phyloP scores from a whole-genome alignment of 1,140 invertebrate species.

The Teleogryllus occipitalis region DNA sequence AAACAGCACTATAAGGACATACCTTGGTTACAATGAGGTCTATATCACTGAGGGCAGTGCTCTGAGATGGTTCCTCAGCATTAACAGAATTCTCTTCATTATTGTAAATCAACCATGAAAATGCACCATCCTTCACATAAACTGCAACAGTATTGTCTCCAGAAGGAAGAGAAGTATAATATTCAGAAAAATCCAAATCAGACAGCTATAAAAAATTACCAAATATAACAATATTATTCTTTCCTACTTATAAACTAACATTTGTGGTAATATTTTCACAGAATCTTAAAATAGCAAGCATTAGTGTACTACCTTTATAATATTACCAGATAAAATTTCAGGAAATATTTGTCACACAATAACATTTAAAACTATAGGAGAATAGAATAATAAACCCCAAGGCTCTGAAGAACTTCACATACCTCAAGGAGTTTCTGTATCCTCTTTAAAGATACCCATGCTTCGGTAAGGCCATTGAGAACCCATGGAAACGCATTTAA shows the following conservation, averaged over 20 bases:
- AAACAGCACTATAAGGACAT: conserved; percentile 12
- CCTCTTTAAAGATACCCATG: conserved; percentile 80
- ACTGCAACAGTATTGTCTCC: conserved; percentile 34
- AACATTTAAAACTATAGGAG: neutral
- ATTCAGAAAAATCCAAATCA: conserved; percentile 48
- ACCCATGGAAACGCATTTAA: conserved; percentile 98
- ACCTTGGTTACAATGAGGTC: conserved; percentile 42
- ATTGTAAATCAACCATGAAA: conserved; percentile 29
- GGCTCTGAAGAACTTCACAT: conserved; percentile 29
- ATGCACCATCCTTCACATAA: conserved; percentile 42
- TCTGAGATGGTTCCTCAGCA: conserved; percentile 39
- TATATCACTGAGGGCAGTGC: conserved; percentile 33
- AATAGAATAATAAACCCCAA: neutral
- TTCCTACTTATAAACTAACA: neutral
- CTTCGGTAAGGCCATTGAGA: conserved; percentile 90
- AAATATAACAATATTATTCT: neutral
- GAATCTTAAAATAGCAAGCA: neutral
- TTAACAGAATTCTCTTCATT: conserved; percentile 21
- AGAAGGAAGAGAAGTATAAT: conserved; percentile 35
- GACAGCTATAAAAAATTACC: conserved; percentile 42
- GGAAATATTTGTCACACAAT: too few relatives aligned
- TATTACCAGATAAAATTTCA: neutral
- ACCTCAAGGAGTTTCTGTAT: conserved; percentile 68
- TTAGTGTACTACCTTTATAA: neutral
- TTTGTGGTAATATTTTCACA: too few relatives aligned